These are phyloP conservation scores for Lasaia peninsularis DNA, from an alignment of 1,140 invertebrate species.

Conservation along the genomic window DNA sequence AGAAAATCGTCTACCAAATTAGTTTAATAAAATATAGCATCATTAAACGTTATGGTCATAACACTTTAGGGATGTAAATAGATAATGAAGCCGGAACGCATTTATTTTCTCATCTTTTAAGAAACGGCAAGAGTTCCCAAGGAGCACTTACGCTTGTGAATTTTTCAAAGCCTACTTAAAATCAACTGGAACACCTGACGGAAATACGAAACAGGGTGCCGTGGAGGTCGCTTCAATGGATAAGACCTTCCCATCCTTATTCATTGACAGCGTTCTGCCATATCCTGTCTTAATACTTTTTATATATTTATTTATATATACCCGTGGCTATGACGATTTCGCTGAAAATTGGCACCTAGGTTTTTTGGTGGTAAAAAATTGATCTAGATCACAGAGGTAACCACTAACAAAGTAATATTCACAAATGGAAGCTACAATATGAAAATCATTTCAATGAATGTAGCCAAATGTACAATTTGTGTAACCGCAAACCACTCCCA, in stretches of 20 bases:
- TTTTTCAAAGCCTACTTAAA: slow-evolving; percentile 10
- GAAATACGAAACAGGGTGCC: neutral
- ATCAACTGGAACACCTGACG: slow-evolving; percentile 8
- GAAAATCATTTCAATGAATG: neutral
- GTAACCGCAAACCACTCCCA: neutral
- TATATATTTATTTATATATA: too few relatives aligned
- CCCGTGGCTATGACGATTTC: too few relatives aligned
- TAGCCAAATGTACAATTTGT: slow-evolving; percentile 2
- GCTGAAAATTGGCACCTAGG: too few relatives aligned
- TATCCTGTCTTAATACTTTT: too few relatives aligned
- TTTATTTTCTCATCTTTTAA: slow-evolving; percentile 10
- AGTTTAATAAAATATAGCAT: too few relatives aligned
- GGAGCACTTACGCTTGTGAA: slow-evolving; percentile 1
- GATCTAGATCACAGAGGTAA: too few relatives aligned
- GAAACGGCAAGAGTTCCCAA: slow-evolving; percentile 2
- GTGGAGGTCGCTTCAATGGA: neutral
- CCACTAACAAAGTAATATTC: neutral
- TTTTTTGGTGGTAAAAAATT: too few relatives aligned
- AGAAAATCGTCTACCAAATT: too few relatives aligned
- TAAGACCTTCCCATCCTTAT: too few relatives aligned
- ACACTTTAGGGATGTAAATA: neutral
- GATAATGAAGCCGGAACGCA: neutral
- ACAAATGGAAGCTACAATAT: neutral
- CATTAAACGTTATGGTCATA: too few relatives aligned
- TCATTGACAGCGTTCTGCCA: too few relatives aligned